Evolutionary conservation across 2,113 vertebrate species (phyloP).

Genomic region (Larimichthys crocea): DNA sequence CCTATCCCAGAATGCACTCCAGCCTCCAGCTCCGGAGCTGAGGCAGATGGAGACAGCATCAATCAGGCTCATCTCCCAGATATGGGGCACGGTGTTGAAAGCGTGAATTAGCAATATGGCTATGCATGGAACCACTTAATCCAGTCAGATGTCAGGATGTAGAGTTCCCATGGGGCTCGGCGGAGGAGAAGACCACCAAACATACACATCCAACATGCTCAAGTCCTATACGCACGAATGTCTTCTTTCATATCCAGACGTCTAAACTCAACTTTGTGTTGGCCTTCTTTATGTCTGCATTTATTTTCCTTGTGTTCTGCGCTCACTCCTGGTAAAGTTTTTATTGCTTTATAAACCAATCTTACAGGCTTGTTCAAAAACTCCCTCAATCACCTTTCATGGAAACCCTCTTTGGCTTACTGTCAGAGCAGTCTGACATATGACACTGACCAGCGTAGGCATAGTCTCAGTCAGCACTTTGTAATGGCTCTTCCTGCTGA

Average conservation of each 20-base stretch:
- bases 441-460: slow-evolving; percentile 54
- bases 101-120: slow-evolving; percentile 52
- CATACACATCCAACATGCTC: slow-evolving; percentile 7
- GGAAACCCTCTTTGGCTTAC: slow-evolving; percentile 50
- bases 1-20: slow-evolving; percentile 56
- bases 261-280: slow-evolving; percentile 18
- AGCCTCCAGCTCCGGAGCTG: slow-evolving; percentile 37
- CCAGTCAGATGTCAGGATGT: slow-evolving; percentile 45
- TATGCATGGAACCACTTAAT: slow-evolving; percentile 49
- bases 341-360: slow-evolving; percentile 41
- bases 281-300: slow-evolving; percentile 10
- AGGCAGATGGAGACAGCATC: slow-evolving; percentile 66
- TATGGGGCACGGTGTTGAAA: slow-evolving; percentile 63
- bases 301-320: slow-evolving; percentile 23
- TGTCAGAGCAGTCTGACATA: slow-evolving; percentile 62
- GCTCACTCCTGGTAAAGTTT: slow-evolving; percentile 42
- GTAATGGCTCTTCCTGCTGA: slow-evolving; percentile 71
- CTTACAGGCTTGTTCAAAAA: slow-evolving; percentile 30
- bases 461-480: slow-evolving; percentile 71
- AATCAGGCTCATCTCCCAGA: slow-evolving; percentile 64
- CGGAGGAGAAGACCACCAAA: slow-evolving; percentile 15
- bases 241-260: slow-evolving; percentile 26
- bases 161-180: slow-evolving; percentile 10
- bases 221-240: neutral
- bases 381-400: slow-evolving; percentile 38